These are phyloP conservation scores for Heliothis peltigera DNA, from an alignment of 2,888 invertebrate genomes.

Conservation along the genomic window DNA sequence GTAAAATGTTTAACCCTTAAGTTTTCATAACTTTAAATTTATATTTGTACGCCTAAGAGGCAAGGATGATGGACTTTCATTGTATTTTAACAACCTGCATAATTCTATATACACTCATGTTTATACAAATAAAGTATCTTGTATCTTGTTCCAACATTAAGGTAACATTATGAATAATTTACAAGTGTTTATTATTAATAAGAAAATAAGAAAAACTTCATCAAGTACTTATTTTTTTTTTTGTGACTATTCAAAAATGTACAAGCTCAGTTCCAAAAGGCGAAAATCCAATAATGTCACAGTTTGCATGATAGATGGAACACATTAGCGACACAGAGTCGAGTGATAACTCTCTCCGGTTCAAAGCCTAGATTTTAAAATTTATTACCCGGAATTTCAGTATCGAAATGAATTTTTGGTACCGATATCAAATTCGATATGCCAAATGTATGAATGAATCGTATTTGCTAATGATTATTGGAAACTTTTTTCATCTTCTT, in stretches of 20 bases:
- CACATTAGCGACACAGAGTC: conserved; percentile 77
- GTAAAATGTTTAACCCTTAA: no score
- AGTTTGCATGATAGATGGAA: conserved; percentile 78
- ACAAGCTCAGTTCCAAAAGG: conserved; percentile 64
- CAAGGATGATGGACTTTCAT: no score
- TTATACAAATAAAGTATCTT: no score
- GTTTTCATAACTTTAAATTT: no score
- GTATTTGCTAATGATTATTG: background rate
- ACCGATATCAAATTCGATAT: conserved; percentile 16
- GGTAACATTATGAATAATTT: no score
- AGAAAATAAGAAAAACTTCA: background rate
- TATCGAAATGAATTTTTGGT: conserved; percentile 32
- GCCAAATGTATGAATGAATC: background rate
- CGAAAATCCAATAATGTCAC: conserved; percentile 78
- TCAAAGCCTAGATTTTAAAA: conserved; percentile 60
- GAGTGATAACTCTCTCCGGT: conserved; percentile 62
- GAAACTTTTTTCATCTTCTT: background rate
- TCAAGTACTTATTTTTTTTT: background rate
- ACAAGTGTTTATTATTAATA: no score
- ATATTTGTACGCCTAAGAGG: no score
- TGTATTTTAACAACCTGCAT: no score
- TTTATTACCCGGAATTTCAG: conserved; percentile 46
- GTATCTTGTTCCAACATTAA: no score
- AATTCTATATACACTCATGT: no score
- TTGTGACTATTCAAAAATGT: background rate